A percentile compares a stretch with the other conserved stretches of the same genome.
These are phyloP conservation scores for Pangasius mekongensis DNA, from an alignment of 2,797 vertebrate species.

Conservation along the genomic window DNA sequence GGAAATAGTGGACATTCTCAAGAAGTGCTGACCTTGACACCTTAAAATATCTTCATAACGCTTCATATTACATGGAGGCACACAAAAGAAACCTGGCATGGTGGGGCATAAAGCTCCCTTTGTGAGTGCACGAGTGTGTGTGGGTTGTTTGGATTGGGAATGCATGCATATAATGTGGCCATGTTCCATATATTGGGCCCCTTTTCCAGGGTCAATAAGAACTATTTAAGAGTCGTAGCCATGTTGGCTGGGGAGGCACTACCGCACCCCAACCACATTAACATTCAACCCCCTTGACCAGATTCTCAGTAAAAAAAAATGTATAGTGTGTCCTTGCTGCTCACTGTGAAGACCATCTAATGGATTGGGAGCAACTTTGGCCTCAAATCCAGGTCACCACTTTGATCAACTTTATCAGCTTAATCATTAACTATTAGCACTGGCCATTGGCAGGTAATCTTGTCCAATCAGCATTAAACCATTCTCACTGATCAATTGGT, in stretches of 20 bases:
- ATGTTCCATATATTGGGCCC: slow-evolving; percentile 50
- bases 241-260: slow-evolving; percentile 30
- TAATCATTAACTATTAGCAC: slow-evolving; percentile 15
- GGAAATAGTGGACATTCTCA: background rate
- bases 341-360: background rate
- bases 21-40: slow-evolving; percentile 32
- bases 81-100: slow-evolving; percentile 57
- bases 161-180: slow-evolving; percentile 57
- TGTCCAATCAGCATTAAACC: slow-evolving; percentile 11
- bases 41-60: slow-evolving; percentile 47
- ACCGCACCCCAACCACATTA: slow-evolving; percentile 25
- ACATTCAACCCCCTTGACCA: slow-evolving; percentile 37
- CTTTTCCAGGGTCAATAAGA: slow-evolving; percentile 66
- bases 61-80: slow-evolving; percentile 44
- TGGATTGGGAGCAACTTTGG: background rate
- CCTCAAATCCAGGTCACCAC: slow-evolving; percentile 17
- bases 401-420: slow-evolving; percentile 49
- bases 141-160: slow-evolving; percentile 46
- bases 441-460: slow-evolving; percentile 14
- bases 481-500: slow-evolving; percentile 1
- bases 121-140: slow-evolving; percentile 46
- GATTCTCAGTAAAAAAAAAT: background rate
- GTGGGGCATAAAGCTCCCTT: slow-evolving; percentile 58
- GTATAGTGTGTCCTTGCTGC: background rate
- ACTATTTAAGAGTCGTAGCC: slow-evolving; percentile 60